phyloP scores from a whole-genome alignment of 2,113 vertebrate genomes.

The Neodon shergylaensis region DNA sequence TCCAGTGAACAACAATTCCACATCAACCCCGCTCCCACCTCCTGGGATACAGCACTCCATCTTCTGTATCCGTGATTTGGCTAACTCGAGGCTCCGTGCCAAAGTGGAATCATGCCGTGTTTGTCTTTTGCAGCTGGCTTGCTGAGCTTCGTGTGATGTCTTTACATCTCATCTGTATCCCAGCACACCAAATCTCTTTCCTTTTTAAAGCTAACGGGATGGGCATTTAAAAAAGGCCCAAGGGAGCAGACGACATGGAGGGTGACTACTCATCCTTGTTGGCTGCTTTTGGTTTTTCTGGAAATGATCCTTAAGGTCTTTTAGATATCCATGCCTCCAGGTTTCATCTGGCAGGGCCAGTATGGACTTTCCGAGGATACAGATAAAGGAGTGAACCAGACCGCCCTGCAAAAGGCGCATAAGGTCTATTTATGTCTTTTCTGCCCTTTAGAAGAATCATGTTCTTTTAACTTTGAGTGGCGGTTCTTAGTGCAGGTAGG shows the following conservation, averaged over 20 bases:
- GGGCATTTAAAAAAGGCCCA: neutral
- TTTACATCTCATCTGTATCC: neutral
- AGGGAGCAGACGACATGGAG: neutral
- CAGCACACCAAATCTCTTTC: neutral
- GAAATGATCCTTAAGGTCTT: neutral
- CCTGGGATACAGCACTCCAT: neutral
- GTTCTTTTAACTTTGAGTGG: neutral
- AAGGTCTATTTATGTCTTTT: neutral
- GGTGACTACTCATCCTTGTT: neutral
- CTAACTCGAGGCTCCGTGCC: neutral
- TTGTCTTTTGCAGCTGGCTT: neutral
- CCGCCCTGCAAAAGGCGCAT: neutral
- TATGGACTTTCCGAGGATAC: neutral
- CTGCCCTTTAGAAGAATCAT: neutral
- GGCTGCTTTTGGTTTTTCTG: neutral
- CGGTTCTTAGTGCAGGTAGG: neutral
- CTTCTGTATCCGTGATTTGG: neutral
- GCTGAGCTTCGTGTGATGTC: neutral
- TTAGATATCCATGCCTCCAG: slow-evolving; percentile 21
- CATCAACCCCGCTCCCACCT: accelerated
- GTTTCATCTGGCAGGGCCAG: neutral
- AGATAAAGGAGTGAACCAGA: neutral
- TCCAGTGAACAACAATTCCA: neutral
- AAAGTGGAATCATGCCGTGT: neutral
- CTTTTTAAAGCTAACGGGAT: neutral